phyloP scores from a whole-genome alignment of 2,113 vertebrate genomes.

The Scytalopus superciliaris region DNA sequence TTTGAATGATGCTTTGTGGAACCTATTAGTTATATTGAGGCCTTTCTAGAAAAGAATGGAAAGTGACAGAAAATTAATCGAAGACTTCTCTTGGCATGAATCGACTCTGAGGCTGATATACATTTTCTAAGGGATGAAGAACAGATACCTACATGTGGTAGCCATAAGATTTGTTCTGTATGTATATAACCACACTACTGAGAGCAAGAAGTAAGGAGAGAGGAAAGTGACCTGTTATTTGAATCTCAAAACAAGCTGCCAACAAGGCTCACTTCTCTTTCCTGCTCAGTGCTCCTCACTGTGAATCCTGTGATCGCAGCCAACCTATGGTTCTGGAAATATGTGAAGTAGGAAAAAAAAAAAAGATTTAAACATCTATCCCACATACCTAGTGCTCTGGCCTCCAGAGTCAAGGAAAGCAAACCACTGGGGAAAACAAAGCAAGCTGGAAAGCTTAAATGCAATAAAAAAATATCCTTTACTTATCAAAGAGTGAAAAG shows the following conservation, averaged over 20 bases:
- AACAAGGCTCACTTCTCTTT: neutral
- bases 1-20: neutral
- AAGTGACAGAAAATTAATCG: neutral
- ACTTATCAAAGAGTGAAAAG: neutral
- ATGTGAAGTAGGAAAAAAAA: neutral
- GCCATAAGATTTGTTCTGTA: neutral
- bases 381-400: neutral
- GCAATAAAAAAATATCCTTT: neutral
- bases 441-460: neutral
- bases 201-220: neutral
- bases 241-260: neutral
- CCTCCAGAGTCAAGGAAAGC: neutral
- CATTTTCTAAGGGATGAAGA: neutral
- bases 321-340: neutral
- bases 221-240: neutral
- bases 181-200: neutral
- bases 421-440: neutral
- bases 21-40: neutral
- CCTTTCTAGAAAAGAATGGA: neutral
- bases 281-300: fast-evolving
- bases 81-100: neutral
- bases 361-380: neutral
- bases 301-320: neutral
- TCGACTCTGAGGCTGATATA: neutral
- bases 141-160: neutral